Percentiles rank a stretch among this genome's conserved stretches.
phyloP scores from a whole-genome alignment of 2,113 vertebrate species.

The Alouatta palliata region DNA sequence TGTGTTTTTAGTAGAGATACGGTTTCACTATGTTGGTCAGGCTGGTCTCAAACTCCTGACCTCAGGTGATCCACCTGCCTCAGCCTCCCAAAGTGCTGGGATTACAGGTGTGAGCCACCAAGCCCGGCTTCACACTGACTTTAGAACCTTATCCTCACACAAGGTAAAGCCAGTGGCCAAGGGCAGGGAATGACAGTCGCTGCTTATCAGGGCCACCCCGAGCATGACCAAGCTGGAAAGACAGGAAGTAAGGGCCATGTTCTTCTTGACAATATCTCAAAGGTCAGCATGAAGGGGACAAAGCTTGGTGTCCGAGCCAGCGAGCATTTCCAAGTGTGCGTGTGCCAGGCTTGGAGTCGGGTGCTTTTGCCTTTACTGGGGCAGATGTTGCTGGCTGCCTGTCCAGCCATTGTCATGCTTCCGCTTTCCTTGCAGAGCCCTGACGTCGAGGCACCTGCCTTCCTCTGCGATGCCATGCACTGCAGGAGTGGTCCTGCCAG shows the following conservation, averaged over 20 bases:
- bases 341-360: not conserved
- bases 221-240: not conserved
- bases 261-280: not conserved
- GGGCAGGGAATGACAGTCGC: not conserved
- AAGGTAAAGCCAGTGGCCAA: not conserved
- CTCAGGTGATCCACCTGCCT: too few relatives aligned
- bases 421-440: not conserved
- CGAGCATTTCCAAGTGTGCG: not conserved
- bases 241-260: not conserved
- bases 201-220: not conserved
- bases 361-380: not conserved
- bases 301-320: not conserved
- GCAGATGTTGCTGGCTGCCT: not conserved
- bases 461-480: not conserved
- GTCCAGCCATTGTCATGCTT: not conserved
- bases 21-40: too few relatives aligned
- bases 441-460: not conserved
- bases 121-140: not conserved
- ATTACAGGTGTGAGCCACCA: too few relatives aligned
- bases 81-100: too few relatives aligned
- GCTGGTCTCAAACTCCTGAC: too few relatives aligned
- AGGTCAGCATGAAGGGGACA: not conserved
- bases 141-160: not conserved
- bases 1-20: too few relatives aligned
- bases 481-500: not conserved